Percentiles rank a stretch among this genome's conserved stretches.
Evolutionary conservation across 2,888 invertebrate genomes (phyloP).

Genomic region (Leucoma salicis): DNA sequence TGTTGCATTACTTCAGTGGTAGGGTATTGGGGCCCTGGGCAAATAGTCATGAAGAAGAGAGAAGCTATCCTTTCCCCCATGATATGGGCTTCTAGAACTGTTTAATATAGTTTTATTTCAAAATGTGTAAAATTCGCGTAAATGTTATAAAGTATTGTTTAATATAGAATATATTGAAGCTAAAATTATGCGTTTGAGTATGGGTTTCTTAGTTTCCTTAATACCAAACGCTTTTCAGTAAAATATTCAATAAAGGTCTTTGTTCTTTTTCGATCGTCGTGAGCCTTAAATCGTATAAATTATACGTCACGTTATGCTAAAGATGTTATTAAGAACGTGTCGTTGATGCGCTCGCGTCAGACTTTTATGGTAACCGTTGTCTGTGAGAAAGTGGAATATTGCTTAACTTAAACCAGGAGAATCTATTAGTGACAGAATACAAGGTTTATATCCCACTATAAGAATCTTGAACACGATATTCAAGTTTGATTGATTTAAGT

Average conservation of each 20-base stretch:
- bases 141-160: no score
- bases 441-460: background rate
- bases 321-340: constrained; percentile 22
- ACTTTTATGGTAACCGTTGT: constrained; percentile 29
- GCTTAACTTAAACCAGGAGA: constrained; percentile 16
- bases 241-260: background rate
- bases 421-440: background rate
- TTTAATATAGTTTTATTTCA: no score
- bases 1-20: no score
- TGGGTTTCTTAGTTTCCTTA: background rate
- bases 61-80: no score
- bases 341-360: constrained; percentile 6
- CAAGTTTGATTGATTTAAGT: no score
- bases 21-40: no score
- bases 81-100: no score
- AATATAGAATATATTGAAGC: no score
- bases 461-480: no score
- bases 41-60: no score
- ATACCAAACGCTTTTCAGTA: background rate
- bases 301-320: constrained; percentile 1
- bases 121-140: no score
- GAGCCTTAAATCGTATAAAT: constrained; percentile 13
- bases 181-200: no score
- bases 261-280: background rate
- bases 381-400: constrained; percentile 21